Percentiles rank a stretch among this genome's conserved stretches.
Conservation (phyloP, 1,140 invertebrate species). For the Atta cephalotes region DNA sequence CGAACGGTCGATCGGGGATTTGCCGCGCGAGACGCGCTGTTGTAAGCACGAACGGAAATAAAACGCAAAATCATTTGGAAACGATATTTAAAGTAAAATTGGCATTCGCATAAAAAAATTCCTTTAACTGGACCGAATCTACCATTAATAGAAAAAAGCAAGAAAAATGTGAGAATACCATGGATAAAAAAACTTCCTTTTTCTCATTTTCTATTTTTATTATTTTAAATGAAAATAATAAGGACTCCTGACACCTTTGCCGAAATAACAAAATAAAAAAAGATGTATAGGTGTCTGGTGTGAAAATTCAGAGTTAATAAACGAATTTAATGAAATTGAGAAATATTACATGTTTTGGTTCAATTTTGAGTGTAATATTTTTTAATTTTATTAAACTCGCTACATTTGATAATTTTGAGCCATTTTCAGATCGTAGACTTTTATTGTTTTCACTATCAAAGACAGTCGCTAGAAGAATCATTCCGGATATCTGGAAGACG, state of each 20-base stretch:
- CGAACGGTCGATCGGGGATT: conserved; percentile 16
- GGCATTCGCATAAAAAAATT: not conserved
- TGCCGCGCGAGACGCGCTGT: not conserved
- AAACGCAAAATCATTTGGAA: not conserved
- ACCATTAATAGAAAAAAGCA: not conserved
- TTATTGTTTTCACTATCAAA: not conserved
- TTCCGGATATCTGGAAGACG: not conserved
- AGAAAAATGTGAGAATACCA: not conserved
- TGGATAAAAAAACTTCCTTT: not conserved
- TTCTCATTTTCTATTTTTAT: not conserved
- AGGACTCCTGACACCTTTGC: too few species aligned
- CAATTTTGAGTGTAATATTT: too few species aligned
- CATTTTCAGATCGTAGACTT: too few species aligned
- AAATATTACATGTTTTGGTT: too few species aligned
- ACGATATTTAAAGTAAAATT: not conserved
- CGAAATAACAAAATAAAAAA: too few species aligned
- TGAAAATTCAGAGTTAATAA: too few species aligned
- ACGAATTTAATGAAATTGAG: too few species aligned
- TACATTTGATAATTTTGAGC: too few species aligned
- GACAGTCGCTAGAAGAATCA: not conserved
- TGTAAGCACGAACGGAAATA: not conserved
- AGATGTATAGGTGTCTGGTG: too few species aligned
- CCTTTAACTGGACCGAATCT: not conserved
- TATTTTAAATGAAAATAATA: too few species aligned
- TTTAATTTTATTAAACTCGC: too few species aligned